A percentile compares a stretch with the other conserved stretches of the same genome.
phyloP scores from a whole-genome alignment of 2,797 vertebrate genomes.

The Pogonophryne albipinna region DNA sequence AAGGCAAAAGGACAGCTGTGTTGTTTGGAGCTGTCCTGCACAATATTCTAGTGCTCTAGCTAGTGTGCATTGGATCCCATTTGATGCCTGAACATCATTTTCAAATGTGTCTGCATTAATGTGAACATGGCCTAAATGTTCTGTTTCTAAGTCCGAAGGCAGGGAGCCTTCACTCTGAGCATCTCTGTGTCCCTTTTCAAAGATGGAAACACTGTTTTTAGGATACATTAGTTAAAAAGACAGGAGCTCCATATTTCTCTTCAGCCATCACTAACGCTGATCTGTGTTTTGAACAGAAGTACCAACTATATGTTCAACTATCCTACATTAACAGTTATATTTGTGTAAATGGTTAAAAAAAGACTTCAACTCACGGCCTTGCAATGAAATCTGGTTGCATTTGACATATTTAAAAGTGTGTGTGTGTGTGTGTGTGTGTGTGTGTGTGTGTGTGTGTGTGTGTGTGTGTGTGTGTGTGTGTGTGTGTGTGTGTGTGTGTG shows the following conservation, averaged over 20 bases:
- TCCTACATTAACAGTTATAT: conserved; percentile 13
- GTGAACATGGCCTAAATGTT: background rate
- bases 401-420: conserved; percentile 47
- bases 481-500: background rate
- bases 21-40: background rate
- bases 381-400: conserved; percentile 32
- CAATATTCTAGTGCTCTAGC: background rate
- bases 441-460: background rate
- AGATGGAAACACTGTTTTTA: conserved; percentile 8
- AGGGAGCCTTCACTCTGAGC: background rate
- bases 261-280: conserved; percentile 37
- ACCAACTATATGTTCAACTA: conserved; percentile 20
- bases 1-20: too few relatives aligned
- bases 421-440: background rate
- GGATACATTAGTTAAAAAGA: background rate
- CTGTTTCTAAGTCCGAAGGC: conserved; percentile 29
- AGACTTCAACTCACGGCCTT: conserved; percentile 40
- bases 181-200: background rate
- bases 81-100: background rate
- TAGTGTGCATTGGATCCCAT: background rate
- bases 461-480: background rate
- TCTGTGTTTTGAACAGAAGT: conserved; percentile 28
- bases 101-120: background rate
- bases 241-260: background rate
- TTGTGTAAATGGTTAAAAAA: conserved; percentile 22